Evolutionary conservation across 2,888 invertebrate genomes (phyloP).

Genomic region (Anoncus sp.): DNA sequence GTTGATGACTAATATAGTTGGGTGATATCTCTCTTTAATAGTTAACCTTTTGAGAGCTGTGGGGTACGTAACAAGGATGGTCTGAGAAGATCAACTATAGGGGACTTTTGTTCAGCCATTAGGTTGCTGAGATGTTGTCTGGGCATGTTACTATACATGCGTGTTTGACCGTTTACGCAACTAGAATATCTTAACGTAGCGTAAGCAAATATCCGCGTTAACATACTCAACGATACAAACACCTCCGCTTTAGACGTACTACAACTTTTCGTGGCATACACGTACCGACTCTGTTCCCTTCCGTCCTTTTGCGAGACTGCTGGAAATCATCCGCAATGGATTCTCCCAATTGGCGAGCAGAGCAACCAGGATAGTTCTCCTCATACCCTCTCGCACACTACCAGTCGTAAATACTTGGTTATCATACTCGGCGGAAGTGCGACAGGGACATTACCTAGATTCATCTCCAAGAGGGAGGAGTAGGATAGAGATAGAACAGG

Average conservation of each 20-base stretch:
- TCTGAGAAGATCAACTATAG: too few species aligned
- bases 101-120: too few species aligned
- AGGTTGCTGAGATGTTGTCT: too few species aligned
- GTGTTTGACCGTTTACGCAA: too few species aligned
- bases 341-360: constrained; percentile 28
- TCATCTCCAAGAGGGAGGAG: constrained; percentile 64
- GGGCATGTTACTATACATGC: too few species aligned
- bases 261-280: constrained; percentile 5
- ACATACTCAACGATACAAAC: constrained; percentile 15
- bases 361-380: constrained; percentile 20
- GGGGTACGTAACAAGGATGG: too few species aligned
- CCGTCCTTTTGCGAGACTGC: not conserved
- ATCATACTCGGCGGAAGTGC: constrained; percentile 80
- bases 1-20: too few species aligned
- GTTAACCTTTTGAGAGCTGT: too few species aligned
- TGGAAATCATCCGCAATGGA: constrained; percentile 57
- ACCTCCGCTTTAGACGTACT: not conserved
- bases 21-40: too few species aligned
- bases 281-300: constrained; percentile 5
- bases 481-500: constrained; percentile 6
- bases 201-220: too few species aligned
- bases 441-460: constrained; percentile 76
- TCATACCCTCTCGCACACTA: constrained; percentile 42
- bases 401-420: constrained; percentile 81
- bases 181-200: too few species aligned